A percentile compares a stretch with the other conserved stretches of the same genome.
These are phyloP conservation scores for Leucophenga varia DNA, from an alignment of 1,140 invertebrate species.

Conservation along the genomic window DNA sequence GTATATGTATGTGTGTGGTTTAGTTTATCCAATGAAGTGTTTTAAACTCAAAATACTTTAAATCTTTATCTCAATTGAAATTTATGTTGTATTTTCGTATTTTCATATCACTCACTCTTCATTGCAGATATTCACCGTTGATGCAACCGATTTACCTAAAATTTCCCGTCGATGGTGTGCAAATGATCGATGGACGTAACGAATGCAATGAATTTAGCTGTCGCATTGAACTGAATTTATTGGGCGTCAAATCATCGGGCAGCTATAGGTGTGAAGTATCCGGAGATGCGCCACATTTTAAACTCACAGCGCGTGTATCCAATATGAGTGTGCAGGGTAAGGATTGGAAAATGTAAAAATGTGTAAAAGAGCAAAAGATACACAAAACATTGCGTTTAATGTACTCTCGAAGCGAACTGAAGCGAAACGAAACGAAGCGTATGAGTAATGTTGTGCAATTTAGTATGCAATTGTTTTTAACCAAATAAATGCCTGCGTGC, in stretches of 20 bases:
- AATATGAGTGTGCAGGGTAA: conserved; percentile 65
- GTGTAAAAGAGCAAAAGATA: background rate
- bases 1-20: too few species aligned
- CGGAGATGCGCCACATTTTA: conserved; percentile 64
- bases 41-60: too few species aligned
- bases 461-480: conserved; percentile 43
- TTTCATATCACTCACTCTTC: conserved; percentile 5
- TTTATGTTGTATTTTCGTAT: too few species aligned
- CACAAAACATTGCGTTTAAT: background rate
- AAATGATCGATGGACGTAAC: conserved; percentile 73
- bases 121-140: conserved; percentile 42
- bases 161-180: conserved; percentile 61
- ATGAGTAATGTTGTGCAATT: conserved; percentile 39
- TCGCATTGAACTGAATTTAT: conserved; percentile 59
- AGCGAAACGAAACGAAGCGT: conserved; percentile 6
- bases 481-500: conserved; percentile 27
- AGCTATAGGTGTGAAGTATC: conserved; percentile 66
- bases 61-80: too few species aligned
- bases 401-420: too few species aligned
- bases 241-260: conserved; percentile 58
- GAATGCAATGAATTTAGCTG: conserved; percentile 60
- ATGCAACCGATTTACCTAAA: conserved; percentile 42
- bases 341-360: too few species aligned
- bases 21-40: too few species aligned
- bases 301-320: conserved; percentile 60